Evolutionary conservation across 2,113 vertebrate genomes (phyloP).

Genomic region (Phocoena phocoena): DNA sequence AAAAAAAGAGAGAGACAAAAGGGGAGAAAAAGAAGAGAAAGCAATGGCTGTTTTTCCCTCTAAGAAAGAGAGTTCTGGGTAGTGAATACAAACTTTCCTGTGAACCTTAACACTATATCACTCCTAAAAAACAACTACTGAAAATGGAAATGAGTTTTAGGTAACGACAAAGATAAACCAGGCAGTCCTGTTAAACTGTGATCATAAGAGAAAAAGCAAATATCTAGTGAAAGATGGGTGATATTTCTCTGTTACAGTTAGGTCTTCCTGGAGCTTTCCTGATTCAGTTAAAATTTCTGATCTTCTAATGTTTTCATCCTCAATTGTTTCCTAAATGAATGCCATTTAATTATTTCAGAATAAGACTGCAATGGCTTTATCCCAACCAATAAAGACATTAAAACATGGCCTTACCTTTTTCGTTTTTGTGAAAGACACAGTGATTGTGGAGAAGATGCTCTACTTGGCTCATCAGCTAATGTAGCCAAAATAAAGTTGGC

Average conservation of each 20-base stretch:
- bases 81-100: not conserved
- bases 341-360: not conserved
- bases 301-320: not conserved
- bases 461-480: slow-evolving; percentile 80
- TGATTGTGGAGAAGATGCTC: slow-evolving; percentile 73
- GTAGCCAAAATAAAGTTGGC: slow-evolving; percentile 92
- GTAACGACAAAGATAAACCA: not conserved
- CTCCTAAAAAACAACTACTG: not conserved
- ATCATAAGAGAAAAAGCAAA: slow-evolving; percentile 5
- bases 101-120: not conserved
- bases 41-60: not conserved
- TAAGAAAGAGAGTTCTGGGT: not conserved
- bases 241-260: not conserved
- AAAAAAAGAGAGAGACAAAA: not conserved
- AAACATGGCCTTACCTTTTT: slow-evolving; percentile 75
- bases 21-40: not conserved
- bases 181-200: not conserved
- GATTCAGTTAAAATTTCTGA: slow-evolving; percentile 5
- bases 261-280: not conserved
- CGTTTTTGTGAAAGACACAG: not conserved
- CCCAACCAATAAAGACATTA: not conserved
- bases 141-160: slow-evolving; percentile 4
- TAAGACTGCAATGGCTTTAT: not conserved
- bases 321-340: not conserved
- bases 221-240: not conserved